Evolutionary conservation across 2,888 invertebrate genomes (phyloP).

Genomic region (Lasioglossum villosulum): DNA sequence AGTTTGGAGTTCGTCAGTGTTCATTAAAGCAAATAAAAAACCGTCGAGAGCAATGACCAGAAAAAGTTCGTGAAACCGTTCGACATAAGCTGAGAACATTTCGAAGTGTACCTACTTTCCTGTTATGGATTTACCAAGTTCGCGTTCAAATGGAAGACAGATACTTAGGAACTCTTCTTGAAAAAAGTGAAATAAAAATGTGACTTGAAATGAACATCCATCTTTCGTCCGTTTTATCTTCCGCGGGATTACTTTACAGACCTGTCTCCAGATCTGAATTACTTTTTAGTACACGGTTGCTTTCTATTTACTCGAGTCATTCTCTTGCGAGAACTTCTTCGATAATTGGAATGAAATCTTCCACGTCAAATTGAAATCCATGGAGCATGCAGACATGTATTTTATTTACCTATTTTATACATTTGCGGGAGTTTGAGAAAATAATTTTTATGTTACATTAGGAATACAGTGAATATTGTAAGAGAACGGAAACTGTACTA

Average conservation of each 20-base stretch:
- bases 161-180: neutral
- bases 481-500: too few relatives aligned
- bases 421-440: neutral
- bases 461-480: too few relatives aligned
- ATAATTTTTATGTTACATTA: neutral
- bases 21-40: conserved; percentile 8
- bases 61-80: conserved; percentile 4
- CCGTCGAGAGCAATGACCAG: neutral
- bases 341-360: neutral
- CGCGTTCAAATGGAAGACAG: conserved; percentile 5
- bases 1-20: neutral
- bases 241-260: neutral
- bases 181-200: conserved; percentile 2
- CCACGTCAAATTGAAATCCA: neutral
- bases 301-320: neutral
- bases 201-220: neutral
- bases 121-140: conserved; percentile 14
- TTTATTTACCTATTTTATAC: neutral
- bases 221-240: neutral
- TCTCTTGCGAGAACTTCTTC: neutral
- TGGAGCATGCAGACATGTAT: neutral
- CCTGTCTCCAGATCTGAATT: neutral
- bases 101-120: conserved; percentile 7
- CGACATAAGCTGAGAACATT: conserved; percentile 6
- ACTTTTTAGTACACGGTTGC: neutral